phyloP scores from a whole-genome alignment of 2,113 vertebrate species.

The Cyanocitta stelleri region DNA sequence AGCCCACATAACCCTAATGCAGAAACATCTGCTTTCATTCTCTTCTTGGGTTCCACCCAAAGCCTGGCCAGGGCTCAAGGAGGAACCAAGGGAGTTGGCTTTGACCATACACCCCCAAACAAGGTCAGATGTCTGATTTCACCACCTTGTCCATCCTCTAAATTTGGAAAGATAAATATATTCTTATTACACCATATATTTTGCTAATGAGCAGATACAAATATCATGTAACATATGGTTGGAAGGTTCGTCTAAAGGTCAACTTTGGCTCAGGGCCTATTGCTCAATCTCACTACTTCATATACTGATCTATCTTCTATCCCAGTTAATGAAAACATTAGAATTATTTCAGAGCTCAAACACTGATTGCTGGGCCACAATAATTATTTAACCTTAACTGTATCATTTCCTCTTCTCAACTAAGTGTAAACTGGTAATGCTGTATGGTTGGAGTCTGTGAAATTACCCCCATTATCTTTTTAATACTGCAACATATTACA shows the following conservation, averaged over 20 bases:
- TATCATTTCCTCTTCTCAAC: not conserved
- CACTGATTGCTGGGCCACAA: not conserved
- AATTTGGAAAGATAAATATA: not conserved
- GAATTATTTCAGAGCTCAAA: not conserved
- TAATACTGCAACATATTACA: not conserved
- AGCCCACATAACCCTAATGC: not conserved
- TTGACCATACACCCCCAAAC: not conserved
- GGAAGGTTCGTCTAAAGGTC: not conserved
- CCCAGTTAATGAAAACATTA: not conserved
- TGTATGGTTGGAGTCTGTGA: not conserved
- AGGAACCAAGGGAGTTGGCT: not conserved
- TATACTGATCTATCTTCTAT: not conserved
- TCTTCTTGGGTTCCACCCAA: not conserved
- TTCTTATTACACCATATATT: not conserved
- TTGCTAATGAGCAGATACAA: not conserved
- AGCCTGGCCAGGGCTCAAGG: not conserved
- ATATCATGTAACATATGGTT: not conserved
- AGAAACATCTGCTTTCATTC: not conserved
- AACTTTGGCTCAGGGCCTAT: not conserved
- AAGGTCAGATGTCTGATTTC: not conserved
- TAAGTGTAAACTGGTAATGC: not conserved
- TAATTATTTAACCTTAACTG: not conserved
- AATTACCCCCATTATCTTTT: not conserved
- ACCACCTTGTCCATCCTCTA: not conserved
- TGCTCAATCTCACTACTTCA: not conserved